Conservation (phyloP, 2,888 invertebrate species). For the Fabriciana adippe region DNA sequence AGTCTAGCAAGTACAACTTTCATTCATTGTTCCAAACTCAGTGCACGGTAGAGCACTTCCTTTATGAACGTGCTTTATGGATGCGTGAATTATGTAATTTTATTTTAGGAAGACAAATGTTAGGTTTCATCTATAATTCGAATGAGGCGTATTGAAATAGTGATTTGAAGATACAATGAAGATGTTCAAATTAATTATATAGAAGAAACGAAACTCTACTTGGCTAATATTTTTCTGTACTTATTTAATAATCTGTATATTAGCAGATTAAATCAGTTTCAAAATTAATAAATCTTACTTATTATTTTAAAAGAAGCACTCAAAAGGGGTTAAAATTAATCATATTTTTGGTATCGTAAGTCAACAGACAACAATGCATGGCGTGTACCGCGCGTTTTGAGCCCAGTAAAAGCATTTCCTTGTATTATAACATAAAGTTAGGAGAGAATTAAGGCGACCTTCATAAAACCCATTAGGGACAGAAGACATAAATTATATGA, state of each 20-base stretch:
- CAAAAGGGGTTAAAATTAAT: not conserved
- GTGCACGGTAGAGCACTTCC: conserved; percentile 31
- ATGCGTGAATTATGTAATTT: conserved; percentile 6
- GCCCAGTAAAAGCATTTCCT: conserved; percentile 17
- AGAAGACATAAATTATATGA: conserved; percentile 9
- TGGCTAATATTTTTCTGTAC: too few species aligned
- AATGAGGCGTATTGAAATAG: too few species aligned
- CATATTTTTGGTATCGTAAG: not conserved
- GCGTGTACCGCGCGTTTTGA: not conserved
- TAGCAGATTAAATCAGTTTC: too few species aligned
- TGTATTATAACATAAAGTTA: conserved; percentile 18
- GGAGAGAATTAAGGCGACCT: not conserved
- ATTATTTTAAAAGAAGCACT: too few species aligned
- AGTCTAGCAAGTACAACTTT: not conserved
- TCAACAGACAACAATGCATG: conserved; percentile 1
- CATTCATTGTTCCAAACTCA: conserved; percentile 26
- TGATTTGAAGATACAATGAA: too few species aligned
- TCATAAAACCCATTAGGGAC: conserved; percentile 11
- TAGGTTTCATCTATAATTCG: not conserved
- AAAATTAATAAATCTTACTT: too few species aligned
- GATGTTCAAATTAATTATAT: too few species aligned
- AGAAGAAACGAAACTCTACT: too few species aligned
- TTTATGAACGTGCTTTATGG: conserved; percentile 13
- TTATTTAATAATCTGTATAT: too few species aligned
- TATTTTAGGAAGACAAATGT: not conserved